Conservation (phyloP, 2,797 vertebrate species). For the Amazona finschi region DNA sequence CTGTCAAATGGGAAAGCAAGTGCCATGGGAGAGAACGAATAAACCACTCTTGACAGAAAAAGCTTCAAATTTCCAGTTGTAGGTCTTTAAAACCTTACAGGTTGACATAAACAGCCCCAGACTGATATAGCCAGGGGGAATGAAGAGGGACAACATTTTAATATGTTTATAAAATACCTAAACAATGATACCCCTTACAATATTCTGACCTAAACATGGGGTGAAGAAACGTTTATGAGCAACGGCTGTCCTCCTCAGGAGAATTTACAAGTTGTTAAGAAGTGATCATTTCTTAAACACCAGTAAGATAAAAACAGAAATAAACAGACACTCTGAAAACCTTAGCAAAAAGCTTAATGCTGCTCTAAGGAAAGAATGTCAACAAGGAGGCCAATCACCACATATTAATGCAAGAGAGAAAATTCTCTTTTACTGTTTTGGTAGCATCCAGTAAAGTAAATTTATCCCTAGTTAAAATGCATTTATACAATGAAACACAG, state of each 20-base stretch:
- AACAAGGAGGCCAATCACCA: not conserved
- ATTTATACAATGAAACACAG: not conserved
- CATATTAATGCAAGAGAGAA: not conserved
- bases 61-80: not conserved
- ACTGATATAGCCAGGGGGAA: not conserved
- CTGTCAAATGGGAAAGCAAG: not conserved
- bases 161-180: not conserved
- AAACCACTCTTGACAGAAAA: not conserved
- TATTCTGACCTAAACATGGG: not conserved
- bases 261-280: not conserved
- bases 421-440: not conserved
- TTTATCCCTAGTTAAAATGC: conserved; percentile 17
- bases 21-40: not conserved
- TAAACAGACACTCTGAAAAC: not conserved
- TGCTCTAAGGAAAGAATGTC: not conserved
- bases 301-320: not conserved
- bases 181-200: not conserved
- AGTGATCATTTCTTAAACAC: not conserved
- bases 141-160: not conserved
- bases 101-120: not conserved
- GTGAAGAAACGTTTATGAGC: not conserved
- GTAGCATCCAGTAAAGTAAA: not conserved
- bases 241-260: not conserved
- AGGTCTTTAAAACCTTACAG: not conserved
- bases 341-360: not conserved